Base-by-base conservation (phyloP, 2,113 vertebrate species). In the Rhinolophus ferrumequinum region DNA sequence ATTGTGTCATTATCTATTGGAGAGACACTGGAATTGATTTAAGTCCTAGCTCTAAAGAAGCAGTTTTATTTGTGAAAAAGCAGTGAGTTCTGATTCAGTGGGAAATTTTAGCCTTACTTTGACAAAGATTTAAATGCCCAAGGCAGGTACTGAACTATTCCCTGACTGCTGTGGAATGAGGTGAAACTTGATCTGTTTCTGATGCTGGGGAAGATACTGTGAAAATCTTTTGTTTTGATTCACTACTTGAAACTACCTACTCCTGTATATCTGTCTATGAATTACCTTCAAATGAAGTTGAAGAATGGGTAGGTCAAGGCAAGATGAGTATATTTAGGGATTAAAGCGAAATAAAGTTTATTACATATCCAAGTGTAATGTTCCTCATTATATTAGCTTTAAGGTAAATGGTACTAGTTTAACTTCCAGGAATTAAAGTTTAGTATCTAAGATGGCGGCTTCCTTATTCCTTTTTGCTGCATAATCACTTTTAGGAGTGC, bases 231-330 rank as follows among this genome's bases (percentile, higher is more conserved):
- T 58, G 6, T 66, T 85, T 88, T 75, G 19, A 54, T 93, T 44
- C 30, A 38, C 85, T 26, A 52, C 60, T 69, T 73, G 54, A 84
- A 93, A 47, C 30, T 50, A 24, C 26, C 5, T 19, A 41, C 11
- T 5, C 6, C 22, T 88, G 2, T 87, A 54, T 38, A 76, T 77
- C 14, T 82, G 2, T 87, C 30, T 47, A 1, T 95, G 24, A 67
- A 70, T 83, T 97, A 69, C 35, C 30, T 96, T 64, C 56, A 96
- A 87, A 47, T 88, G 24, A 91, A 89, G n/a, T 90, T 92, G 7
- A 30, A 28, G 15, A 76, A 75, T 8, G n/a, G 44, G 1, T 83
- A 44, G 85, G n/a, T 79, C 38, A 81, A 93, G 50, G 56, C 62
- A 28, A 56, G 22, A 70, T 83, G 44, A 41, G 6, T 91, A 16